These are phyloP conservation scores for Caenorhabditis doughertyi DNA, from an alignment of 2,888 invertebrate genomes.

Conservation along the genomic window DNA sequence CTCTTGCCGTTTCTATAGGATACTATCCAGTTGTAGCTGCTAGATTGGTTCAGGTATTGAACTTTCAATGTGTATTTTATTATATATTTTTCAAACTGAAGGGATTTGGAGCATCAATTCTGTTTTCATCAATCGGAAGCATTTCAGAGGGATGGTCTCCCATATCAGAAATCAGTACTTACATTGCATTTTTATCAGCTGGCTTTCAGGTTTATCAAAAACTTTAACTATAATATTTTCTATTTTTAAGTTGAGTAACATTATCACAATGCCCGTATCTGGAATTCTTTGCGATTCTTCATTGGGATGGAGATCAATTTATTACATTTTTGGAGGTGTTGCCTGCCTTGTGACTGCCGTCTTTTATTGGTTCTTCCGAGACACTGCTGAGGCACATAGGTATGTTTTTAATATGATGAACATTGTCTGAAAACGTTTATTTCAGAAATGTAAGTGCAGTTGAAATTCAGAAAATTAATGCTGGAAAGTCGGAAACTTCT, in stretches of 20 bases:
- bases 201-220: constrained; percentile 58
- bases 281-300: constrained; percentile 62
- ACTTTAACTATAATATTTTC: too few relatives aligned
- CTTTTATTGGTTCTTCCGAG: constrained; percentile 55
- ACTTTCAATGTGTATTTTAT: too few relatives aligned
- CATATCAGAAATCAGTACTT: constrained; percentile 58
- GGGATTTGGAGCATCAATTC: constrained; percentile 65
- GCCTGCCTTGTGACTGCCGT: constrained; percentile 23
- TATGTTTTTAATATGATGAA: not conserved
- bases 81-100: constrained; percentile 13
- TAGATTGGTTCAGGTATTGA: constrained; percentile 47
- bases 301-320: constrained; percentile 64
- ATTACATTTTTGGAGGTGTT: constrained; percentile 57
- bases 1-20: constrained; percentile 44
- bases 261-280: constrained; percentile 65
- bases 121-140: constrained; percentile 65
- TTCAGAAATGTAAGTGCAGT: constrained; percentile 62
- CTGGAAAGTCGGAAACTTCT: constrained; percentile 26
- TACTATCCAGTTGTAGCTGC: constrained; percentile 43
- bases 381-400: constrained; percentile 60
- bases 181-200: constrained; percentile 66
- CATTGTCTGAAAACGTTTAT: not conserved
- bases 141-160: constrained; percentile 69
- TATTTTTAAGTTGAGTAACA: constrained; percentile 52
- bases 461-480: constrained; percentile 54